Evolutionary conservation across 2,113 vertebrate species (phyloP), one percentile per base, ranked within the genome.

Genomic region (Sialia sialis): DNA sequence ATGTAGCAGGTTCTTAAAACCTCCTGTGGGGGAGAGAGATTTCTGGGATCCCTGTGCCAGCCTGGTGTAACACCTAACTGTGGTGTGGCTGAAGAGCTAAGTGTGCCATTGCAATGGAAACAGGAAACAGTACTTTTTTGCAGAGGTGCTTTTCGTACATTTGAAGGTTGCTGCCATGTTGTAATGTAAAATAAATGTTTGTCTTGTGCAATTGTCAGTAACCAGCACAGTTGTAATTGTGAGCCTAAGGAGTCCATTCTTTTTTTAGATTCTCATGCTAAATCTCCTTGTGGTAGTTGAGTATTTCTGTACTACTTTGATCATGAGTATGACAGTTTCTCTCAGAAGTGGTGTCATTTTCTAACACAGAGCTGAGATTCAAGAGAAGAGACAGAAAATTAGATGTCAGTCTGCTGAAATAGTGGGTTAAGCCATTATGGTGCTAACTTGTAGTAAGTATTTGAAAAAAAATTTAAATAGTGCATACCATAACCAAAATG

Each of bases 341-440:
- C 67, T 84, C 70, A 69, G 69, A 94, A 90, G 49, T 69, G 60
- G 81, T 94, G 73, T 87, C 86, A 60, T 93, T 92, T 89, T 78
- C 32, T 93, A 75, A 54, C 84, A 34, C 1, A 69, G 74, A 91
- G 38, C 62, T 73, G 78, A 90, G 34, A 60, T 76, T 93, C 43
- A 43, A 46, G 64, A 86, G 54, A 78, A 90, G 76, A 86, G 54
- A 66, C 11, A 72, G 62, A 81, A 91, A 84, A 87, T 84, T 26
- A 80, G n/a, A 66, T 89, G 84, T 81, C 77, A 87, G 1, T 81
- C 89, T 87, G 17, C 34, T 89, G 62, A 29, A 87, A 38, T 44
- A 73, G 32, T 68, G 56, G 17, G 44, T 82, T 93, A 87, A 78
- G 52, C 38, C 41, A n/a, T 69, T 48, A 22, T 46, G 34, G 63